Base-by-base conservation (phyloP, 1,140 invertebrate genomes). In the Drosophila obscura region DNA sequence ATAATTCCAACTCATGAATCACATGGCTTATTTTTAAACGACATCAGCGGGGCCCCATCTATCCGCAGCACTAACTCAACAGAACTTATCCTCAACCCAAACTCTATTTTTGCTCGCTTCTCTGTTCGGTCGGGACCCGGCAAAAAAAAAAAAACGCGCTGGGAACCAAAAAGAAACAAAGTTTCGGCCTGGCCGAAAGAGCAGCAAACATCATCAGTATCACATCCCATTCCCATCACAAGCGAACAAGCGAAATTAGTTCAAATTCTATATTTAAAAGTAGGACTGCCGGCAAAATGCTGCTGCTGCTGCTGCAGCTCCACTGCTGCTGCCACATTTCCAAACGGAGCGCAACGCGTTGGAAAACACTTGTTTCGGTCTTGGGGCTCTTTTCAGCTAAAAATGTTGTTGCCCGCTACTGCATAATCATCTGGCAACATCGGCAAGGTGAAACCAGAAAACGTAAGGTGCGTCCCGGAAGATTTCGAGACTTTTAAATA, bases 181-280 rank as follows among this genome's bases (percentile, higher is more conserved):
- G 31, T 45, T 74, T 74, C 46, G 59, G 51, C 61, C 26, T 57
- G 57, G 41, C 68, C 59, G 48, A 76, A 63, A 73, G 62, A 75
- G 53, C 61, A 75, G 53, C 72, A 75, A 74, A 71, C 67, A 71
- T 69, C 64, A 69, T 48, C 35, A 52, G 64, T 69, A 57, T 51
- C 41, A 69, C 19, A 43, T 35, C 43, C 35, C 35, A 69, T 69
- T 66, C 67, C 65, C 53, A 69, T 58, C 13, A 68, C 46, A 56
- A 72, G 67, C 74, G 77, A 82, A 59, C 74, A 53, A 66, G 66
- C 78, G 69, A 88, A 88, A 89, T 88, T 88, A 89, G 83, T 88
- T 88, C 83, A 88, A 73, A 88, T 88, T 80, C 83, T 88, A 88
- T 67, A 88, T 80, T 88, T 88, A 88, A 88, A 88, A 88, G 67